Percentiles rank a stretch among this genome's conserved stretches.
phyloP scores from a whole-genome alignment of 1,140 invertebrate species.

The Homalodisca vitripennis region DNA sequence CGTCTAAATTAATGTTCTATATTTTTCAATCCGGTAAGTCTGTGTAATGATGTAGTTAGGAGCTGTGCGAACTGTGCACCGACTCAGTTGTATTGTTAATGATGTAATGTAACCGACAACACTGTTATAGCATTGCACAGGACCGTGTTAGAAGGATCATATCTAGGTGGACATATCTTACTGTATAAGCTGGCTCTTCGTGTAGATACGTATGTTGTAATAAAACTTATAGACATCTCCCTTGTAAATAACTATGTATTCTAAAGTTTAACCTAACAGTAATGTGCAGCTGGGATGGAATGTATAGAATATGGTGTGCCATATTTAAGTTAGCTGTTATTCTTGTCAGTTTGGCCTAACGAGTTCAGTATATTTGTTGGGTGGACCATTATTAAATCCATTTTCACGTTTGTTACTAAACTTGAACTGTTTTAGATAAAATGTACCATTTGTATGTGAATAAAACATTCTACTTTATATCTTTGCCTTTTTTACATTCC shows the following conservation, averaged over 20 bases:
- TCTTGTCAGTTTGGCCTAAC: slow-evolving; percentile 6
- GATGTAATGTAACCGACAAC: background rate
- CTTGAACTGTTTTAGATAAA: slow-evolving; percentile 17
- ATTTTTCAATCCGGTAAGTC: slow-evolving; percentile 26
- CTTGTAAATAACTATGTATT: too few relatives aligned
- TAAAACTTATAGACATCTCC: too few relatives aligned
- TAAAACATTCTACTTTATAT: slow-evolving; percentile 21
- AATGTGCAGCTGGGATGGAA: too few relatives aligned
- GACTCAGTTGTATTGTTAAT: slow-evolving; percentile 4
- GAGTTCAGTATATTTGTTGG: background rate
- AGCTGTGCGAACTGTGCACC: slow-evolving; percentile 59
- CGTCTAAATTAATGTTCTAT: slow-evolving; percentile 25
- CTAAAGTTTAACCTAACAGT: too few relatives aligned
- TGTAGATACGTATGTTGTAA: too few relatives aligned
- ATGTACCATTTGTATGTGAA: slow-evolving; percentile 25
- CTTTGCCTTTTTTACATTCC: background rate
- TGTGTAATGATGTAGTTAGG: slow-evolving; percentile 47
- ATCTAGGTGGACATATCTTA: slow-evolving; percentile 21
- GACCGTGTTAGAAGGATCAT: slow-evolving; percentile 15
- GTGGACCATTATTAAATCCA: background rate
- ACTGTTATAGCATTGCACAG: slow-evolving; percentile 19
- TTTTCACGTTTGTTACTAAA: slow-evolving; percentile 11
- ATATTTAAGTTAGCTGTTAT: slow-evolving; percentile 8
- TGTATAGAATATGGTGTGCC: too few relatives aligned
- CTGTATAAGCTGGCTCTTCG: background rate